Evolutionary conservation across 2,888 invertebrate species (phyloP).

Genomic region (Asteroscopus sphinx): DNA sequence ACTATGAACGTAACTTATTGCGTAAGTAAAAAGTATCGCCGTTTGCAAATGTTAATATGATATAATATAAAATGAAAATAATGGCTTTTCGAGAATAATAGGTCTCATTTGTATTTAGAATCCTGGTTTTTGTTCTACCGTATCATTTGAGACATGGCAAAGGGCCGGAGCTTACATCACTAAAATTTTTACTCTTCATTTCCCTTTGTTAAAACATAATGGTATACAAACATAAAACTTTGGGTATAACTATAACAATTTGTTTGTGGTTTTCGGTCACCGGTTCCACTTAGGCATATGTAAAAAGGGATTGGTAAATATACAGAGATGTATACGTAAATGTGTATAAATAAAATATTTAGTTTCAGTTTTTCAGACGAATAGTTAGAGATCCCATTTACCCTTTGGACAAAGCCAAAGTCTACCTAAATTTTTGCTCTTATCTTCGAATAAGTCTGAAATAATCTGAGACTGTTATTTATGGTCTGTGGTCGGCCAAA

Average conservation of each 20-base stretch:
- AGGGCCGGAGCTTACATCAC: constrained; percentile 51
- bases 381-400: no score
- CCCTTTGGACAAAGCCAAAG: no score
- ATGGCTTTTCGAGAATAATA: constrained; percentile 51
- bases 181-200: constrained; percentile 47
- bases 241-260: constrained; percentile 45
- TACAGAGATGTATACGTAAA: constrained; percentile 1
- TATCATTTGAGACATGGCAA: constrained; percentile 31
- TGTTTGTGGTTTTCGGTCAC: constrained; percentile 24
- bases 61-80: no score
- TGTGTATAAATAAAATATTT: no score
- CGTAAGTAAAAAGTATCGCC: constrained; percentile 48
- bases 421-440: no score
- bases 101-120: constrained; percentile 54
- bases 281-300: constrained; percentile 1
- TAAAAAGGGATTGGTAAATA: constrained; percentile 2
- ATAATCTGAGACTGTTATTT: no score
- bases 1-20: constrained; percentile 37
- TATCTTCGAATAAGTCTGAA: no score
- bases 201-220: constrained; percentile 48
- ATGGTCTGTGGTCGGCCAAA: no score
- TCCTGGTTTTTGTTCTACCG: constrained; percentile 50
- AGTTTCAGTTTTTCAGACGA: no score
- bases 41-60: constrained; percentile 47
- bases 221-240: constrained; percentile 54